These are phyloP conservation scores for Iguana delicatissima DNA, from an alignment of 2,797 vertebrate species.

Conservation along the genomic window DNA sequence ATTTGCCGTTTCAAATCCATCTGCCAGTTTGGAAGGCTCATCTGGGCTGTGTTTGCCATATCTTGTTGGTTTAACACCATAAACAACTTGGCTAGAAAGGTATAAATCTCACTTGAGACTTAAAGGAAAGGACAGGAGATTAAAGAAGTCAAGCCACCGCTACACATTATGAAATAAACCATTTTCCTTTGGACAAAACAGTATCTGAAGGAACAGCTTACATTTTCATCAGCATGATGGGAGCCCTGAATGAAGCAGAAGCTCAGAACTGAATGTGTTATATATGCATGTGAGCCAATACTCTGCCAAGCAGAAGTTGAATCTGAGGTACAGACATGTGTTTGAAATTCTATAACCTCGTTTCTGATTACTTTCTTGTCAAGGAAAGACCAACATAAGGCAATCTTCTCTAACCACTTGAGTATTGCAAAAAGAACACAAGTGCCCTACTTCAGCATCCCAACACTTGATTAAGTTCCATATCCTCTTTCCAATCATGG, in stretches of 20 bases:
- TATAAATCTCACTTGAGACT: not conserved
- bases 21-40: not conserved
- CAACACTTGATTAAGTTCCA: not conserved
- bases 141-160: not conserved
- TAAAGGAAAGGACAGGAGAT: not conserved
- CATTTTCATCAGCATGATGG: slow-evolving; percentile 11
- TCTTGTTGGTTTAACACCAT: not conserved
- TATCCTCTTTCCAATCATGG: not conserved
- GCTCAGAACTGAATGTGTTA: not conserved
- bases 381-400: not conserved
- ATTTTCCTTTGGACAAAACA: not conserved
- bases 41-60: not conserved
- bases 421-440: not conserved
- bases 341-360: not conserved
- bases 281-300: not conserved
- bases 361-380: not conserved
- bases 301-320: not conserved
- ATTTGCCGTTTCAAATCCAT: not conserved
- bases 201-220: not conserved
- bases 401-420: not conserved
- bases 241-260: not conserved
- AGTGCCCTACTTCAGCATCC: not conserved
- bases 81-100: not conserved
- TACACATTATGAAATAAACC: slow-evolving; percentile 11
- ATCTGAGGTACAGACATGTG: not conserved